Conservation (phyloP, 2,113 vertebrate species). For the Gopherus flavomarginatus region DNA sequence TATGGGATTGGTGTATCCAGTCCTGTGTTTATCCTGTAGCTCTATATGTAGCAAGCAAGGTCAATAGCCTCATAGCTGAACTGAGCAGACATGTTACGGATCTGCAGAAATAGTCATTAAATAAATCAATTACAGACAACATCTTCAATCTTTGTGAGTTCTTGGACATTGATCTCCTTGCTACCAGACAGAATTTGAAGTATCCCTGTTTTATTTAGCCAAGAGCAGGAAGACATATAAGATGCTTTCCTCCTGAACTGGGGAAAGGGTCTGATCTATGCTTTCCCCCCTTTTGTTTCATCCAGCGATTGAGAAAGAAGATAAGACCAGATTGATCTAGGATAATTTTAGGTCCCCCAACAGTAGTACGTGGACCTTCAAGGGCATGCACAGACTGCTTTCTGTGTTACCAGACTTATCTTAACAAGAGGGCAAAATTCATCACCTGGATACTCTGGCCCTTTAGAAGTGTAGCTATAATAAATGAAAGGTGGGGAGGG, state of each 20-base stretch:
- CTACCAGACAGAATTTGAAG: background rate
- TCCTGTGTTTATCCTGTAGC: background rate
- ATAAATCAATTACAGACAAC: background rate
- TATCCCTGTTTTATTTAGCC: background rate
- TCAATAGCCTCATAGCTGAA: background rate
- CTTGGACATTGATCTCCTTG: background rate
- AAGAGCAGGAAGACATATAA: background rate
- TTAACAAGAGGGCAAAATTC: background rate
- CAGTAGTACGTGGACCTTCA: no score
- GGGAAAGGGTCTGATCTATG: background rate
- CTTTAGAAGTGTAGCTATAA: no score
- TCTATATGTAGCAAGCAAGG: background rate
- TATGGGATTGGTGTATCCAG: background rate
- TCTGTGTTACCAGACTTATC: background rate
- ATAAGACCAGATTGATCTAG: background rate
- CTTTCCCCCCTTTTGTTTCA: background rate
- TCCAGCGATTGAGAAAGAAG: background rate
- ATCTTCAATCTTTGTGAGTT: background rate
- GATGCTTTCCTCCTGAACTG: background rate
- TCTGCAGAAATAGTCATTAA: background rate
- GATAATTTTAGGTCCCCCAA: background rate
- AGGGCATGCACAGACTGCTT: background rate
- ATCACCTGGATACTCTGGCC: background rate
- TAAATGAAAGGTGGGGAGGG: no score
- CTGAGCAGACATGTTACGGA: background rate